These are phyloP conservation scores for Premnoplex brunnescens DNA, from an alignment of 2,797 vertebrate species.

Conservation along the genomic window DNA sequence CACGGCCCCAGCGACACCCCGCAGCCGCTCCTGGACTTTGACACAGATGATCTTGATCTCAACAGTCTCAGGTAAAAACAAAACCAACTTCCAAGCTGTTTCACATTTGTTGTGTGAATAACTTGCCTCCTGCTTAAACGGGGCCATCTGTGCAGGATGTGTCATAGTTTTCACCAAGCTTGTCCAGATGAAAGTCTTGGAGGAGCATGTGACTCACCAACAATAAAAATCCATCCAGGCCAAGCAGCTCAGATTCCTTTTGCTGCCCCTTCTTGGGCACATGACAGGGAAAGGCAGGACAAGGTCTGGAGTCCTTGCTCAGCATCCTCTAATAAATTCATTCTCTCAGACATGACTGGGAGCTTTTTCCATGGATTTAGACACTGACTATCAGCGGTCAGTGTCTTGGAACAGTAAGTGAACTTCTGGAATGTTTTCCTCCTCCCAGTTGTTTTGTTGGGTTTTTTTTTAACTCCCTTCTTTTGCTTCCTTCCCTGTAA, in stretches of 20 bases:
- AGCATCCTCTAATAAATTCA: neutral
- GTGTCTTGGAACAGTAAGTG: neutral
- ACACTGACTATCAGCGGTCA: neutral
- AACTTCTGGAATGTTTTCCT: neutral
- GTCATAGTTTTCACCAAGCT: neutral
- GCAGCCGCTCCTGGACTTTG: slow-evolving; percentile 94
- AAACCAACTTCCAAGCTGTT: neutral
- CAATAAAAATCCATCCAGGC: neutral
- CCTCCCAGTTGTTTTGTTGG: neutral
- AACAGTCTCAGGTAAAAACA: slow-evolving; percentile 91
- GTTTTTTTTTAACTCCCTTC: neutral
- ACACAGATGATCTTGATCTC: slow-evolving; percentile 94
- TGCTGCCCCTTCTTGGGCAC: neutral
- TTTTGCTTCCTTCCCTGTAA: neutral
- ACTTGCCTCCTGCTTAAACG: neutral
- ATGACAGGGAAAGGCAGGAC: neutral
- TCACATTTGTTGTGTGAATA: neutral
- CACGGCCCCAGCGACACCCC: slow-evolving; percentile 91
- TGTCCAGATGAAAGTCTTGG: neutral
- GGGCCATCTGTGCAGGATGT: neutral
- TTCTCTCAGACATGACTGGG: neutral
- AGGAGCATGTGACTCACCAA: rapidly evolving
- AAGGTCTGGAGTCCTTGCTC: neutral
- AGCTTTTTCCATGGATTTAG: neutral
- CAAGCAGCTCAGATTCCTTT: neutral